Conservation (phyloP, 2,888 invertebrate genomes). For the Athrips mouffetella region DNA sequence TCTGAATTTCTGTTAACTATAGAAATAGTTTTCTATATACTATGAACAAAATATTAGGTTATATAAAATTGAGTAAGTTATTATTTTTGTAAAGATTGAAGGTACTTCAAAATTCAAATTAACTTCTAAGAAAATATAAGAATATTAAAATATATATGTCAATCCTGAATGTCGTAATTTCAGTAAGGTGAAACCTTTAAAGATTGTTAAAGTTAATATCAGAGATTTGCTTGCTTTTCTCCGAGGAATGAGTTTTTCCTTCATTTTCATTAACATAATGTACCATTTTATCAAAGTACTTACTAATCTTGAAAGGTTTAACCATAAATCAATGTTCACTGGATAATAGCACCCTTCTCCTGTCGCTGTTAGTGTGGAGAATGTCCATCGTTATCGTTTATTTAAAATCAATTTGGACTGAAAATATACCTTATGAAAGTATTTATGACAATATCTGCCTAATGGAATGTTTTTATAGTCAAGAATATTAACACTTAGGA, state of each 20-base stretch:
- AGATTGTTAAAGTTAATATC: constrained; percentile 17
- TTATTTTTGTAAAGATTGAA: too few relatives aligned
- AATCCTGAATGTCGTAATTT: constrained; percentile 60
- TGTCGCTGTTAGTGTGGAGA: constrained; percentile 71
- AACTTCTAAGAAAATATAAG: not conserved
- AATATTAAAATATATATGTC: constrained; percentile 36
- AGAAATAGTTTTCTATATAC: too few relatives aligned
- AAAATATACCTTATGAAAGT: too few relatives aligned
- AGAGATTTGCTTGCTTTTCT: not conserved
- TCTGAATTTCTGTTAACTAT: too few relatives aligned
- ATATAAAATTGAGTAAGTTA: too few relatives aligned
- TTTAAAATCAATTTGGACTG: constrained; percentile 38
- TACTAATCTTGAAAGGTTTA: constrained; percentile 41
- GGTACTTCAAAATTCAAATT: too few relatives aligned
- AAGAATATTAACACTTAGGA: too few relatives aligned
- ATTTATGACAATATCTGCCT: too few relatives aligned
- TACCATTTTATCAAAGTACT: too few relatives aligned
- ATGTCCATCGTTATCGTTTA: constrained; percentile 48
- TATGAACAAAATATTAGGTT: too few relatives aligned
- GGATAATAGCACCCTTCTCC: constrained; percentile 68
- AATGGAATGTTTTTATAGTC: too few relatives aligned
- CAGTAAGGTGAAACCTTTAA: constrained; percentile 49
- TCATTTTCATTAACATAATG: too few relatives aligned
- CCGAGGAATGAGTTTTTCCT: not conserved
- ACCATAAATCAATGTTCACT: constrained; percentile 54